Base-by-base conservation (phyloP, 2,113 vertebrate genomes). In the Ctenodactylus gundi region DNA sequence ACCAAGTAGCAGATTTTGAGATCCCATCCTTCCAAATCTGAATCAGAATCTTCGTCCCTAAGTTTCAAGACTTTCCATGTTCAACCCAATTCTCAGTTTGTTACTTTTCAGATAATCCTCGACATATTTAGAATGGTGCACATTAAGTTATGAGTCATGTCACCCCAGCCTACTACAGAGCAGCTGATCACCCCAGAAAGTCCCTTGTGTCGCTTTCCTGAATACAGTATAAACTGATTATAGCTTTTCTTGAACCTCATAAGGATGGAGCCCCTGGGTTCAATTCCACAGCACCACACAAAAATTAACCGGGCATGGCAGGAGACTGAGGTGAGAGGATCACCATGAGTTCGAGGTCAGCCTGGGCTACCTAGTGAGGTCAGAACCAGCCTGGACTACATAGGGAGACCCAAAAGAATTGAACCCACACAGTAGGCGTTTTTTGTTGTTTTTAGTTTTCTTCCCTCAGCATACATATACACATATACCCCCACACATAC, bases 31-130 rank as follows among this genome's bases (percentile, higher is more conserved):
- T 41, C 49, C 58, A 4, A 27, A 70, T 85, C 11, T 93, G 21
- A 88, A 46, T 90, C 23, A 60, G 25, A 64, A 51, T 64, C 70
- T 62, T 14, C 76, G 14, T 49, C 3, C 31, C 11, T 84, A 23
- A 81, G 6, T 80, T 95, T 81, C 31, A 85, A 77, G 41, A 93
- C 91, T 62, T 76, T 88, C 10, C 12, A 64, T 87, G 70, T 90
- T 64, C 64, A 81, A 53, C 9, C 55, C 44, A 34, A 65, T 77
- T 78, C 4, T 25, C 21, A 57, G 18, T 85, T 31, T 20, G 65
- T 65, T 55, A 23, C 55, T 89, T 86, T 90, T 20, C 3, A 91
- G 85, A 58, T 76, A 77, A 46, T 62, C 55, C 6, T 72, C 83
- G 9, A 72, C 36, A 13, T 27, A 95, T 5, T 55, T 31, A 36